These are phyloP conservation scores for fruit fly (Drosophila melanogaster) DNA, from an alignment of 1,140 invertebrate species.

Conservation along the genomic window DNA sequence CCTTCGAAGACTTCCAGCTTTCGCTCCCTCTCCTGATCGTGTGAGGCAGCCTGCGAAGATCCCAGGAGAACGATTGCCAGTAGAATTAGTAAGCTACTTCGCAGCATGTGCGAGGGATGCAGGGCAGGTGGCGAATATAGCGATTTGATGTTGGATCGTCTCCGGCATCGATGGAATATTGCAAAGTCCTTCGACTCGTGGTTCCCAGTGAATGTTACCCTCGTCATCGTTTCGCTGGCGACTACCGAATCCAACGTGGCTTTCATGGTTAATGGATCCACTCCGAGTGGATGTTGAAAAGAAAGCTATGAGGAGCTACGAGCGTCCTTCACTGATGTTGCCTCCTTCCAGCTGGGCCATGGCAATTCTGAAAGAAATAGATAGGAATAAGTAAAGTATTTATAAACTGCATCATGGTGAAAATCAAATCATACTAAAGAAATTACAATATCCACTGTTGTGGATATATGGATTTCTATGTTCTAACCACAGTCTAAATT, in stretches of 20 bases:
- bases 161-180: conserved; percentile 68
- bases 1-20: conserved; percentile 95
- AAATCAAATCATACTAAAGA: too few relatives aligned
- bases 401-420: too few relatives aligned
- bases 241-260: conserved; percentile 15
- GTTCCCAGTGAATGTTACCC: conserved; percentile 1
- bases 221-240: conserved; percentile 19
- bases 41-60: conserved; percentile 9
- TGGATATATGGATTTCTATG: too few relatives aligned
- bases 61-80: conserved; percentile 25
- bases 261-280: conserved; percentile 25
- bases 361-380: conserved; percentile 18
- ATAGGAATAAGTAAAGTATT: background rate
- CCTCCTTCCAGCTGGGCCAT: conserved; percentile 35
- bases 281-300: conserved; percentile 6
- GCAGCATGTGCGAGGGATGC: conserved; percentile 26
- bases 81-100: conserved; percentile 1
- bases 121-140: conserved; percentile 15
- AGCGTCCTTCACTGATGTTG: conserved; percentile 16
- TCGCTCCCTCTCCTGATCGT: conserved; percentile 88
- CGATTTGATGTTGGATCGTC: conserved; percentile 26
- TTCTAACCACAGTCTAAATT: background rate
- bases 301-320: conserved; percentile 19
- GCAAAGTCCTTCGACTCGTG: conserved; percentile 54
- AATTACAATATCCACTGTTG: too few relatives aligned